A percentile compares a stretch with the other conserved stretches of the same genome.
Conservation (phyloP, 2,797 vertebrate genomes). For the Thaleichthys pacificus region DNA sequence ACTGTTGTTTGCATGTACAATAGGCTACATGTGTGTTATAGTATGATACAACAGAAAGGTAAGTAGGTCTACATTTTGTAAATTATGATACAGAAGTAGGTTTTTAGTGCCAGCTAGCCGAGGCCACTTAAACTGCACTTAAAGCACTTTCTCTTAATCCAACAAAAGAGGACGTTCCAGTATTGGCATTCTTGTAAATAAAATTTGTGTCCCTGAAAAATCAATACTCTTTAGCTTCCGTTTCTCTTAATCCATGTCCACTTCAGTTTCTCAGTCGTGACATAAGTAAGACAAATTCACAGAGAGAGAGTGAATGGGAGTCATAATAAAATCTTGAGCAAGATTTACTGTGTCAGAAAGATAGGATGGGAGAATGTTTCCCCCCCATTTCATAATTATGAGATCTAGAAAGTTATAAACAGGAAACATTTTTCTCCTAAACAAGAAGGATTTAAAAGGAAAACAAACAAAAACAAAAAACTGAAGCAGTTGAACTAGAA, state of each 20-base stretch:
- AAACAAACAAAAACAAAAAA: not conserved
- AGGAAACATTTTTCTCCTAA: too few relatives aligned
- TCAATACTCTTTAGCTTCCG: slow-evolving; percentile 84
- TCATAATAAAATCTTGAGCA: slow-evolving; percentile 58
- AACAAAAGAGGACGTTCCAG: slow-evolving; percentile 79
- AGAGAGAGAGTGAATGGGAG: slow-evolving; percentile 37
- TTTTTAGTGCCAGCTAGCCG: not conserved
- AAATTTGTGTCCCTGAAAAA: slow-evolving; percentile 84
- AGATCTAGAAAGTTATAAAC: slow-evolving; percentile 34
- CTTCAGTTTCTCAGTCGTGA: slow-evolving; percentile 52
- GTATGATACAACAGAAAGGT: too few relatives aligned
- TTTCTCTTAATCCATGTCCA: slow-evolving; percentile 86
- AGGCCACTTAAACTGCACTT: not conserved
- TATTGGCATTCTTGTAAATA: slow-evolving; percentile 87
- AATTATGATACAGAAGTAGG: too few relatives aligned
- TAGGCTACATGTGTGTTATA: too few relatives aligned
- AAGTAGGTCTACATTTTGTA: too few relatives aligned
- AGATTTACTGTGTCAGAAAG: slow-evolving; percentile 55
- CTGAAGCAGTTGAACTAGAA: not conserved
- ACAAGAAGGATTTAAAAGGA: too few relatives aligned
- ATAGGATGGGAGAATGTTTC: slow-evolving; percentile 64
- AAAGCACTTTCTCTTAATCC: slow-evolving; percentile 57
- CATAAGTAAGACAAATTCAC: slow-evolving; percentile 64
- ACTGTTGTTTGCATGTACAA: too few relatives aligned
- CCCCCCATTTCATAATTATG: slow-evolving; percentile 80